Evolutionary conservation across 2,888 invertebrate genomes (phyloP).

Genomic region (Julus scandinavius): DNA sequence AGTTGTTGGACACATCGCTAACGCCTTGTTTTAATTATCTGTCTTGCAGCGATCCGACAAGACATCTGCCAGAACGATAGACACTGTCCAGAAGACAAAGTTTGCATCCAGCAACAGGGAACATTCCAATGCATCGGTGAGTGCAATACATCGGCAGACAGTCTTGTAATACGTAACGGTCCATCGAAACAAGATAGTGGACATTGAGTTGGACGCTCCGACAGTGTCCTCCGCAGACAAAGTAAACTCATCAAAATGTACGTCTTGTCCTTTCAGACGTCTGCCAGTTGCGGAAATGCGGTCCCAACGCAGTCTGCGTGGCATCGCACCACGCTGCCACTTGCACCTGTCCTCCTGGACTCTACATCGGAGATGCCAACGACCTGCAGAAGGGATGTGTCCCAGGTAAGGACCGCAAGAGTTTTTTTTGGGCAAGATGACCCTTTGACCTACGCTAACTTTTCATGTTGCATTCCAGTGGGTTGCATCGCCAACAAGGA

Average conservation of each 20-base stretch:
- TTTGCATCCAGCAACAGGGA: conserved; percentile 70
- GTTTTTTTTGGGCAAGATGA: not conserved
- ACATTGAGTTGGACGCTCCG: no score
- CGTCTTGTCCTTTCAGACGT: conserved; percentile 55
- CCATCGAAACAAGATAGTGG: no score
- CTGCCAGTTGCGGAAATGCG: conserved; percentile 81
- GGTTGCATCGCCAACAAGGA: conserved; percentile 57
- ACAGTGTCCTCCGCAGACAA: no score
- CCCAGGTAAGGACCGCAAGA: conserved; percentile 58
- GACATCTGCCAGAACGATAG: conserved; percentile 82
- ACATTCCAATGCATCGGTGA: conserved; percentile 54
- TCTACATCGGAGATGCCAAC: conserved; percentile 86
- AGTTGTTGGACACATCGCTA: not conserved
- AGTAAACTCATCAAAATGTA: not conserved
- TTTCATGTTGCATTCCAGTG: conserved; percentile 46
- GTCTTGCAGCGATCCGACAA: conserved; percentile 70
- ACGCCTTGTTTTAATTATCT: conserved; percentile 22
- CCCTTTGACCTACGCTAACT: conserved; percentile 13
- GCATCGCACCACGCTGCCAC: conserved; percentile 89
- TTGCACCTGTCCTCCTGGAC: conserved; percentile 89
- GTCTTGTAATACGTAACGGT: no score
- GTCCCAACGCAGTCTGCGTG: conserved; percentile 86
- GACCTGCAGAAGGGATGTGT: conserved; percentile 69
- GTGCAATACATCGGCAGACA: conserved; percentile 32
- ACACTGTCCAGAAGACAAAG: conserved; percentile 84